Evolutionary conservation across 1,140 invertebrate genomes (phyloP), one percentile per base, ranked within the genome.

Genomic region (Frieseomelitta varia): DNA sequence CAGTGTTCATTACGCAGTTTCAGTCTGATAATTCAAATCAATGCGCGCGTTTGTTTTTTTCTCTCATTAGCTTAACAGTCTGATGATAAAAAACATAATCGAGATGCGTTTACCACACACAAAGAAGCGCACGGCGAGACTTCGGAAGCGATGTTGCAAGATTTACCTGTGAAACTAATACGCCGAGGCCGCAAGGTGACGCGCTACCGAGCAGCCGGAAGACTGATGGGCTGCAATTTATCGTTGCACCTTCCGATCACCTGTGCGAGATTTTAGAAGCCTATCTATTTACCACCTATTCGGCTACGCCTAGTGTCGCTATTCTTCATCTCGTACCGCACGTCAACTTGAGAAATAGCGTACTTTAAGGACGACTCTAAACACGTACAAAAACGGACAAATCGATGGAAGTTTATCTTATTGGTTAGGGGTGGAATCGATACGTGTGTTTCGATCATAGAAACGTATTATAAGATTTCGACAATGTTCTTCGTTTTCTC

Each of bases 211-310:
- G 79, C 77, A 81, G 83, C 78, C 85, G 82, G 91, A 93, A 94
- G 93, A 95, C 91, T 92, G 92, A 95, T 94, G 91, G 89, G 91
- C 76, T 79, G 89, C 91, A 92, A 94, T 94, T 93, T 93, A 92
- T 90, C 88, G 72, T 87, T 80, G 85, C 91, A 91, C 90, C 91
- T 93, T 91, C 91, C 90, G 91, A 92, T 93, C 92, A 93, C 93
- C 93, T 94, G 92, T 75, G 84, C 72, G 65, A 73, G 86, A 84
- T 81, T 88, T 53, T 69, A 53, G 39, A 47, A 55, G 55, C 86
- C 87, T 69, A 85, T 1, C 86, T 72, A 81, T 86, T 87, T 85
- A 79, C 86, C 90, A 86, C 84, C 88, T 86, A 90, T 91, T 93
- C 87, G 87, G 91, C 87, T 90, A 91, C 91, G 88, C 87, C 88